Evolutionary conservation across 1,140 invertebrate genomes (phyloP), one percentile per base, ranked within the genome.

Genomic region (Goniozus legneri): DNA sequence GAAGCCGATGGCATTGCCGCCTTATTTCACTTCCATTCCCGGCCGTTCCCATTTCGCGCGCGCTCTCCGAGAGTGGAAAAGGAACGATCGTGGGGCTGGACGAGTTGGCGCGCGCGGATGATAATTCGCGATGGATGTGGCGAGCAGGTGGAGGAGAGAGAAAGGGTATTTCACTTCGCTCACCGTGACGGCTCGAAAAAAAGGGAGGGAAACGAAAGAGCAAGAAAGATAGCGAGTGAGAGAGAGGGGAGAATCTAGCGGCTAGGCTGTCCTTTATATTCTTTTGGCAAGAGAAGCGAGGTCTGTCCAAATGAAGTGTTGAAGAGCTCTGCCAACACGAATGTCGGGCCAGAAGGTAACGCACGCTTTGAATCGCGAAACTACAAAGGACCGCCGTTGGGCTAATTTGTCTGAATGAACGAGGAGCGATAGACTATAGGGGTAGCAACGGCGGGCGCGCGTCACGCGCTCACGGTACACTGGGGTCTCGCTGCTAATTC

Each of bases 341-440:
- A 72, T 72, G 60, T 49, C 58, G 56, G 52, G 50, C 50, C 50
- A 48, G 43, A 68, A 66, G 68, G 70, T 71, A 70, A 70, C 67
- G 71, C 62, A 62, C 59, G 68, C 69, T 73, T 73, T 71, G 68
- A 71, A 67, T 72, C 56, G 56, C 47, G 43, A 60, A 65, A 70
- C 64, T 71, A 73, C 69, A 73, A 73, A 73, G 68, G 64, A 52
- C 58, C 58, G 67, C 70, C 67, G 67, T 60, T 58, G 62, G 72
- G 66, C 71, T 75, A 75, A 75, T 75, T 74, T 75, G 71, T 74
- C 69, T 71, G 71, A 75, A 75, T 70, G 71, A 73, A 55, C 67
- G 60, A 68, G 59, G 60, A 68, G 59, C 67, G 65, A 67, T 74
- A 68, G 65, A 71, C 67, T 65, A 56, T 60, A 51, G 54, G 63